These are phyloP conservation scores for Vanessa tameamea DNA, from an alignment of 1,140 invertebrate genomes.

Conservation along the genomic window DNA sequence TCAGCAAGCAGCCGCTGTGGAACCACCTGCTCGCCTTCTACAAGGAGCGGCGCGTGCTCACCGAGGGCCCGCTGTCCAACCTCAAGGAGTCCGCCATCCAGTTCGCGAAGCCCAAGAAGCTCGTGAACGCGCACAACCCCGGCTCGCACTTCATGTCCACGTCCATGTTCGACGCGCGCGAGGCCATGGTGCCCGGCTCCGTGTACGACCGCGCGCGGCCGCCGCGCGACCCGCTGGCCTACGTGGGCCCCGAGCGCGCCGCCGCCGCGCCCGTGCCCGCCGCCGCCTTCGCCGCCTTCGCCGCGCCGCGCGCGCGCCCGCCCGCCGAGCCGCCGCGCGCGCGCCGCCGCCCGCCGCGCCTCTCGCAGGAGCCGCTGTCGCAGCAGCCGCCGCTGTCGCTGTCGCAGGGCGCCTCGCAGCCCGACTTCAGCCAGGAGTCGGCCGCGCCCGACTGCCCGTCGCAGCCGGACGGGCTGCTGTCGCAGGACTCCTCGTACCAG, in stretches of 20 bases:
- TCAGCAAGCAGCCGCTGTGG: conserved; percentile 99
- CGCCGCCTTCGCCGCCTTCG: conserved; percentile 82
- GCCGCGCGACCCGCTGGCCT: conserved; percentile 91
- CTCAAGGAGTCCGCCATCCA: conserved; percentile 98
- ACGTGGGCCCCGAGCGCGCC: conserved; percentile 93
- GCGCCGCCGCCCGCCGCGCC: conserved; percentile 52
- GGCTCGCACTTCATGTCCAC: conserved; percentile 98
- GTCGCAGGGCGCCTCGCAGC: conserved; percentile 89
- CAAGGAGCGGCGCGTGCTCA: conserved; percentile 98
- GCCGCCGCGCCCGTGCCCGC: conserved; percentile 92
- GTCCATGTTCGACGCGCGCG: conserved; percentile 94
- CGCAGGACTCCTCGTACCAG: conserved; percentile 97
- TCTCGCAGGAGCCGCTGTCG: conserved; percentile 82
- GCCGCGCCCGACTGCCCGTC: conserved; percentile 94
- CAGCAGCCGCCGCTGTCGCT: conserved; percentile 85
- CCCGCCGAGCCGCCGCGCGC: conserved; percentile 38
- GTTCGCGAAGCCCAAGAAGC: conserved; percentile 97
- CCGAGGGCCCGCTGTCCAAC: conserved; percentile 98
- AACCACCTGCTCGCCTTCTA: conserved; percentile 98
- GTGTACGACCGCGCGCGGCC: conserved; percentile 81
- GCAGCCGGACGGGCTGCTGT: conserved; percentile 95
- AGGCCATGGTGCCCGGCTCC: conserved; percentile 92
- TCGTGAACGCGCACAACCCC: conserved; percentile 96
- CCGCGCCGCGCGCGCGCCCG: conserved; percentile 68
- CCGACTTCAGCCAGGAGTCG: conserved; percentile 93